Percentiles rank a stretch among this genome's conserved stretches.
These are phyloP conservation scores for Lasioglossum villosulum DNA, from an alignment of 2,888 invertebrate genomes.

Conservation along the genomic window DNA sequence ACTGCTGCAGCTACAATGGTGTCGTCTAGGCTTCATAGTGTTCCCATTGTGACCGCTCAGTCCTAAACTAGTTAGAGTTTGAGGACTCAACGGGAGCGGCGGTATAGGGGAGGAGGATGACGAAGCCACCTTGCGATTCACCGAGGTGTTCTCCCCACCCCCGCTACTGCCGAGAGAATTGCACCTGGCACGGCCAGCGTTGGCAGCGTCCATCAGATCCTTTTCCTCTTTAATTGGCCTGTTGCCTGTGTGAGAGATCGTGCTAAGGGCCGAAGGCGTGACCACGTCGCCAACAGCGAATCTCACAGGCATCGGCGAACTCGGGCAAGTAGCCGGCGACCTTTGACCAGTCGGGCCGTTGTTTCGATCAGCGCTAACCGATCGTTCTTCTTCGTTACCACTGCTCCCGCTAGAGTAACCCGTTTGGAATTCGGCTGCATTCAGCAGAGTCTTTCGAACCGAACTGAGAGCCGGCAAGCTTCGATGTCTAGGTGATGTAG, in stretches of 20 bases:
- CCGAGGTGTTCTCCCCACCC: conserved; percentile 57
- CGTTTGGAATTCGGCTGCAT: conserved; percentile 31
- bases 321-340: conserved; percentile 79
- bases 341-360: conserved; percentile 61
- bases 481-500: conserved; percentile 88
- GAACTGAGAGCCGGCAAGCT: conserved; percentile 87
- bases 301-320: conserved; percentile 86
- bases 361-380: conserved; percentile 20
- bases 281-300: conserved; percentile 90
- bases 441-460: conserved; percentile 45
- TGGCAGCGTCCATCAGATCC: conserved; percentile 56
- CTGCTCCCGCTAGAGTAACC: conserved; percentile 40
- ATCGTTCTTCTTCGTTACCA: conserved; percentile 58
- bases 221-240: conserved; percentile 63
- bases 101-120: conserved; percentile 77
- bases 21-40: conserved; percentile 75
- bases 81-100: conserved; percentile 86
- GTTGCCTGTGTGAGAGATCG: conserved; percentile 52
- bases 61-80: conserved; percentile 88
- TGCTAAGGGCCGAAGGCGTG: conserved; percentile 80
- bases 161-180: conserved; percentile 87
- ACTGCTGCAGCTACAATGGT: conserved; percentile 90
- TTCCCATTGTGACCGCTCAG: conserved; percentile 85
- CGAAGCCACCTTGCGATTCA: conserved; percentile 58
- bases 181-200: conserved; percentile 86